These are phyloP conservation scores for Phortica variegata DNA, from an alignment of 1,140 invertebrate genomes.

Conservation along the genomic window DNA sequence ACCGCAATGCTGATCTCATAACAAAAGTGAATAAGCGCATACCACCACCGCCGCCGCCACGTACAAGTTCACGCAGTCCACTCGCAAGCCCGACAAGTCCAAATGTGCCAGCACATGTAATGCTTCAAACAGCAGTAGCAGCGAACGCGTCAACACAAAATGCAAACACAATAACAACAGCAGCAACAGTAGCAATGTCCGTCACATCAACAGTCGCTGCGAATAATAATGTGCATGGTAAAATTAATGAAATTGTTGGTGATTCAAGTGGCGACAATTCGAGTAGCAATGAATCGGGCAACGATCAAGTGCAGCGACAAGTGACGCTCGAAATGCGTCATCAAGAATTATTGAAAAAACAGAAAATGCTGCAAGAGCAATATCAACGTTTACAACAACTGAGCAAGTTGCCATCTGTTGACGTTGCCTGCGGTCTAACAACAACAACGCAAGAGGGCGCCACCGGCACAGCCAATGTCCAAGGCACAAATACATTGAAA, in stretches of 20 bases:
- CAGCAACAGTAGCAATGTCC: slow-evolving; percentile 1
- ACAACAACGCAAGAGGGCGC: slow-evolving; percentile 16
- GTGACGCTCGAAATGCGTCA: slow-evolving; percentile 79
- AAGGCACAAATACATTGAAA: slow-evolving; percentile 63
- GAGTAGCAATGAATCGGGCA: slow-evolving; percentile 69
- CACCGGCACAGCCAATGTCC: slow-evolving; percentile 60
- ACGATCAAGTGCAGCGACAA: slow-evolving; percentile 65
- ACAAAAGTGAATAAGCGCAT: slow-evolving; percentile 69
- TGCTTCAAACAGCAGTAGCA: slow-evolving; percentile 14
- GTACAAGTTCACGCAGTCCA: slow-evolving; percentile 78
- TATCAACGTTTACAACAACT: slow-evolving; percentile 83
- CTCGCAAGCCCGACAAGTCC: slow-evolving; percentile 76
- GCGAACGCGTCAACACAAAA: slow-evolving; percentile 21
- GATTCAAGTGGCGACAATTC: slow-evolving; percentile 47
- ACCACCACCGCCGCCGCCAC: slow-evolving; percentile 82
- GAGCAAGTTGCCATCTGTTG: slow-evolving; percentile 70
- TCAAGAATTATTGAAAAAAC: slow-evolving; percentile 81
- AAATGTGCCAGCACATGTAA: slow-evolving; percentile 60
- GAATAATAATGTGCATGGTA: not conserved
- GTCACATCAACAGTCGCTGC: too few species aligned
- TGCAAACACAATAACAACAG: slow-evolving; percentile 4
- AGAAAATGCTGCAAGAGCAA: slow-evolving; percentile 83
- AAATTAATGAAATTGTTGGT: slow-evolving; percentile 9
- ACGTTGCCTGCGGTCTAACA: slow-evolving; percentile 62
- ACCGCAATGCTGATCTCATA: slow-evolving; percentile 71